Base-by-base conservation (phyloP, 2,797 vertebrate genomes). In the Cheirogaleus major region DNA sequence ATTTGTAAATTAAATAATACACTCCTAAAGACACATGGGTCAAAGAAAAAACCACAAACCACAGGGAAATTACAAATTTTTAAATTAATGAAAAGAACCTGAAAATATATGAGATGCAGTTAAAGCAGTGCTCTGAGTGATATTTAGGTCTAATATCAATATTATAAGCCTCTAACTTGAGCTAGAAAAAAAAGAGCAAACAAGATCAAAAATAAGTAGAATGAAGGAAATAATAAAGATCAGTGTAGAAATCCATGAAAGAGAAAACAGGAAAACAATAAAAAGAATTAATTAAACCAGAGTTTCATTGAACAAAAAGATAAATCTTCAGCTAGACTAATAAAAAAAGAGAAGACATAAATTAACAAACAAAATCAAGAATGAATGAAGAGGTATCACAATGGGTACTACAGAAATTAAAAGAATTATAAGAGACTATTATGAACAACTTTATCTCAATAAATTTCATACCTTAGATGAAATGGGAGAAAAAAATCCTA, bases 31-130 rank as follows among this genome's bases (percentile, higher is more conserved):
- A 93, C 20, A 38, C 48, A 89, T 76, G 38, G 12, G 25, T 92
- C 79, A 95, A 91, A 96, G 76, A 80, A 91, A 52, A 93, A 84
- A 84, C 11, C 55, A 76, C 38, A 93, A 84, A 85, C 11, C 61
- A 78, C 43, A 81, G 22, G 48, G 41, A 81, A 91, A 48, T 63
- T 95, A 35, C 17, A 89, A 89, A 72, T 84, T 50, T 84, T 88
- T 22, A 92, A 89, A 72, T n/a, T 8, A 93, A 95, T 87, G 25
- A 91, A 87, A 90, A 79, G 32, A 75, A 43, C n/a, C 78, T n/a
- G 57, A 92, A 93, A 94, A 95, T 43, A 73, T 67, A 59, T 59
- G 5, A 2, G 15, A 61, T 95, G n/a, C 55, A 82, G 3, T 92
- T 85, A 93, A 93, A 93, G 41, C 63, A 93, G 35, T 69, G 23